phyloP scores from a whole-genome alignment of 2,888 invertebrate species.

The Watsonalla cultraria region DNA sequence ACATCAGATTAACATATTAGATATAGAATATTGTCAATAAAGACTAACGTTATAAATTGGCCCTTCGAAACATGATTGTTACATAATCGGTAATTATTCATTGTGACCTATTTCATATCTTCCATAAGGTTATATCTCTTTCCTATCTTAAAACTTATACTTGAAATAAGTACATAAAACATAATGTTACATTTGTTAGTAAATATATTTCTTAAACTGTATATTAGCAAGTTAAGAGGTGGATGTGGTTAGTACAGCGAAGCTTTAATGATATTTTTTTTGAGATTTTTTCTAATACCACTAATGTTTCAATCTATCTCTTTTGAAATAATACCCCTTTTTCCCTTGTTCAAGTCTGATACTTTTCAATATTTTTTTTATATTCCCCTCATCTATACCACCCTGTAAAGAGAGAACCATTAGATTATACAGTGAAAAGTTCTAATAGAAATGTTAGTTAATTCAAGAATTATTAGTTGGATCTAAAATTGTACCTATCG shows the following conservation, averaged over 20 bases:
- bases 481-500: too few relatives aligned
- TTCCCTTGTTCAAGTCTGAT: slow-evolving; percentile 10
- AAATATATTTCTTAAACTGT: slow-evolving; percentile 11
- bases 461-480: too few relatives aligned
- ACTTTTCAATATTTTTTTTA: slow-evolving; percentile 20
- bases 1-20: too few relatives aligned
- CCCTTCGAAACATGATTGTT: slow-evolving; percentile 40
- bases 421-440: slow-evolving; percentile 17
- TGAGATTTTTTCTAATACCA: slow-evolving; percentile 10
- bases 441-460: not conserved
- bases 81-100: slow-evolving; percentile 46
- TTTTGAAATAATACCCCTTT: slow-evolving; percentile 10
- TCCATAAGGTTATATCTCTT: not conserved
- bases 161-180: slow-evolving; percentile 3
- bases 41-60: slow-evolving; percentile 11
- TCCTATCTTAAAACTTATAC: slow-evolving; percentile 4
- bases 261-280: slow-evolving; percentile 38
- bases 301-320: slow-evolving; percentile 10
- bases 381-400: slow-evolving; percentile 55
- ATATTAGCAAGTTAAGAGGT: slow-evolving; percentile 21
- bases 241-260: slow-evolving; percentile 51
- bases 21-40: not conserved
- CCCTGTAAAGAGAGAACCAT: slow-evolving; percentile 59
- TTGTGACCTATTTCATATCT: slow-evolving; percentile 19
- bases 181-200: slow-evolving; percentile 14